Evolutionary conservation across 2,113 vertebrate genomes (phyloP), one percentile per base, ranked within the genome.

Genomic region (Thalassarche chlororhynchos): DNA sequence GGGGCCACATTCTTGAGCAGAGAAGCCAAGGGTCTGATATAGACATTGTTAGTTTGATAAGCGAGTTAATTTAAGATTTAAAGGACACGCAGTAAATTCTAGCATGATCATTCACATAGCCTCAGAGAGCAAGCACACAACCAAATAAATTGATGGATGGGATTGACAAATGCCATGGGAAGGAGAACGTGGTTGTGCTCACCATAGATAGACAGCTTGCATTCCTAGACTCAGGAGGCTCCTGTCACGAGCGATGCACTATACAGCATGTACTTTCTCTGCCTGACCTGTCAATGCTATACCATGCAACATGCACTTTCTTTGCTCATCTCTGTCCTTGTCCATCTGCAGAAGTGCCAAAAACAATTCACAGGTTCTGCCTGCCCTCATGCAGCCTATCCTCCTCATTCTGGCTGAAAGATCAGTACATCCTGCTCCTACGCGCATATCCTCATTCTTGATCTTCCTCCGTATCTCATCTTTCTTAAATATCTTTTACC

Each of bases 11-110:
- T 96, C 81, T n/a, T 76, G 36, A 80, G 66, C 66, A 88, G 54
- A 52, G 87, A 69, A 96, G 95, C 87, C 81, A 91, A 83, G 7
- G 29, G 84, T 85, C 89, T 51, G 81, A 90, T 93, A 94, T 47
- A 87, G 84, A 89, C 75, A 60, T 85, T 92, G 84, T 89, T 95
- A 55, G 61, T 51, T 84, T 54, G 84, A 95, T 96, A 94, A 96
- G 89, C 40, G 62, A 97, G 93, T 96, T 97, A 94, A 97, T 95
- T 97, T 96, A 94, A 96, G 93, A 90, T 96, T 94, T 91, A 95
- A 94, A 91, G 89, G 84, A 93, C 95, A 66, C 91, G 95, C 82
- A 88, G 84, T 88, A 86, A 95, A 93, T 96, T 94, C n/a, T 80
- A 91, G 38, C 66, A 32, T 72, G 84, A 72, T 96, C 81, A 81